Evolutionary conservation across 2,888 invertebrate genomes (phyloP).

Genomic region (Machimus atricapillus): DNA sequence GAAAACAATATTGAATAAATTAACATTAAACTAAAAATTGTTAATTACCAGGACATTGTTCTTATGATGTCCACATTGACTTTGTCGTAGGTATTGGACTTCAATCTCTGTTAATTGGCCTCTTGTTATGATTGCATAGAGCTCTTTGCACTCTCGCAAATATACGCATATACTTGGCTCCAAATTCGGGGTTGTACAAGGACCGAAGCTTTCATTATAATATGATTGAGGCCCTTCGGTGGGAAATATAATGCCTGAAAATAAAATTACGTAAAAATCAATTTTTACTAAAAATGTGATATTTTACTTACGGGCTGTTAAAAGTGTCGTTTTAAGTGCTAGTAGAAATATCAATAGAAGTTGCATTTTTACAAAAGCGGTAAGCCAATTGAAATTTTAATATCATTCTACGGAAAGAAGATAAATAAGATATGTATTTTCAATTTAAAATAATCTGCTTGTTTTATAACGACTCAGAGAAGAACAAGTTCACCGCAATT

Average conservation of each 20-base stretch:
- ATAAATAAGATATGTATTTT: not conserved
- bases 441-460: not conserved
- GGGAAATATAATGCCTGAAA: constrained; percentile 31
- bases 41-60: constrained; percentile 66
- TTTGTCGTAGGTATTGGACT: constrained; percentile 66
- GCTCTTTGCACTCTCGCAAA: not conserved
- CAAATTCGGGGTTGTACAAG: constrained; percentile 9
- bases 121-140: constrained; percentile 56
- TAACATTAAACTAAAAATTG: not conserved
- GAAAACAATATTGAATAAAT: not conserved
- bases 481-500: too few relatives aligned
- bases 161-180: constrained; percentile 4
- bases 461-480: not conserved
- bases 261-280: too few relatives aligned
- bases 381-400: not conserved
- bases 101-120: constrained; percentile 59
- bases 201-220: not conserved
- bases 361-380: not conserved
- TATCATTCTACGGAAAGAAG: not conserved
- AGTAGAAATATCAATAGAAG: not conserved
- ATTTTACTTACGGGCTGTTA: not conserved
- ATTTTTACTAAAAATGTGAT: too few relatives aligned
- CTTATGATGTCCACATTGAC: constrained; percentile 74
- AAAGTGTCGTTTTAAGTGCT: not conserved
- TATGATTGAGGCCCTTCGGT: not conserved